These are phyloP conservation scores for Alca torda DNA, from an alignment of 2,797 vertebrate genomes.

Conservation along the genomic window DNA sequence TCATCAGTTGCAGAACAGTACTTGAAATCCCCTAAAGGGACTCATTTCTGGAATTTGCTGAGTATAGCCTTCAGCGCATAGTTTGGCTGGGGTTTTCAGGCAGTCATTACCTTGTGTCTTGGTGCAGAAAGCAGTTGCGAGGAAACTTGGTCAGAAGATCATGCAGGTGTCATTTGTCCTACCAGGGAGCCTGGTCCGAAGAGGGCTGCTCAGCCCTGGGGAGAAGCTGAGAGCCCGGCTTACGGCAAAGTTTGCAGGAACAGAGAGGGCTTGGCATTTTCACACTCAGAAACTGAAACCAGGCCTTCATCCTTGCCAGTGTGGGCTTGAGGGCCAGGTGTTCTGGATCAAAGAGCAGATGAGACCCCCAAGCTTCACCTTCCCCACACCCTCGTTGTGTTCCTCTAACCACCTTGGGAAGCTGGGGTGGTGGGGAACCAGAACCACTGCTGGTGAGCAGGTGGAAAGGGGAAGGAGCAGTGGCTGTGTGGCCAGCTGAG, in stretches of 20 bases:
- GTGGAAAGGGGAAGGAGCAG: background rate
- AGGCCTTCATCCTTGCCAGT: background rate
- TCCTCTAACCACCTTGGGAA: background rate
- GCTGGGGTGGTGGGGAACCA: background rate
- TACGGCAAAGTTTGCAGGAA: background rate
- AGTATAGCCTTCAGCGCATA: background rate
- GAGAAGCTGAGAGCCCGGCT: background rate
- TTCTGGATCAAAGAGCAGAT: background rate
- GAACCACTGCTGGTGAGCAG: background rate
- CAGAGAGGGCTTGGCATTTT: background rate
- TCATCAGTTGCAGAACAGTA: background rate
- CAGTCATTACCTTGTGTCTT: rapidly evolving
- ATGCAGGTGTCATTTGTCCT: background rate
- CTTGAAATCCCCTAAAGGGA: background rate
- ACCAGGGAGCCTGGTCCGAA: background rate
- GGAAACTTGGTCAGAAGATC: background rate
- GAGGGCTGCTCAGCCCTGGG: background rate
- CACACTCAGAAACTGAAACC: background rate
- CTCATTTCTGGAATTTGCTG: background rate
- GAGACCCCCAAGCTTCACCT: background rate
- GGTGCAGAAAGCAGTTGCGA: background rate
- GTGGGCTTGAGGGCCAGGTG: background rate
- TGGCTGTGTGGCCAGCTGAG: background rate
- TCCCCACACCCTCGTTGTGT: background rate
- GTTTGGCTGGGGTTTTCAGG: background rate